Evolutionary conservation across 2,888 invertebrate species (phyloP), one percentile per base, ranked within the genome.

Genomic region (Sinotaia quadrata): DNA sequence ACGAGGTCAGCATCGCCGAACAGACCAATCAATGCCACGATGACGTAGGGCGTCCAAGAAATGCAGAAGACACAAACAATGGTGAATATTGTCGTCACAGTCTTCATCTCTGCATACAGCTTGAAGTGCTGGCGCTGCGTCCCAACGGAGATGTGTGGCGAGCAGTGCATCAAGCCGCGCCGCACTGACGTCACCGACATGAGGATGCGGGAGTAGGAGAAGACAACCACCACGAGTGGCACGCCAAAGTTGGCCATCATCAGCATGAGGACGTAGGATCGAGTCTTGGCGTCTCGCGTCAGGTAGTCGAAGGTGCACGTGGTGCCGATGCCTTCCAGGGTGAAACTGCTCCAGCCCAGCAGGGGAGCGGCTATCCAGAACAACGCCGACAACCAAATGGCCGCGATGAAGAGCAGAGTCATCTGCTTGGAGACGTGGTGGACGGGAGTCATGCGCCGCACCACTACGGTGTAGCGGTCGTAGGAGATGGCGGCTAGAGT

Each of bases 11-110:
- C 91, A 78, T 91, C 89, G 74, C 88, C 89, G 71, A 91, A 91
- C 77, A 94, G 91, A 0, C 94, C 94, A 41, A 94, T 84, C 49
- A 94, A 89, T 24, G 94, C 92, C 0, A 94, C 92, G 0, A 92
- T 87, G 0, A 94, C 92, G 83, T 94, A 94, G 0, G 94, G 94
- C 0, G 94, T 93, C 94, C 94, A 95, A 0, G 94, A 92, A 15
- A 92, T 81, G 80, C 94, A 92, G 91, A 94, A 95, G 73, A 94
- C 65, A 29, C 57, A 18, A 8, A 74, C 71, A 21, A 81, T 75
- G 18, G 74, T 49, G 0, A 80, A 54, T 2, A 60, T 44, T 24
- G 52, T 61, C 10, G 36, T 37, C 2, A 68, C 66, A 1, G 58
- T 60, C 27, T 36, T 47, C 18, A 72, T 44, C 15, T 72, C 71